Evolutionary conservation across 2,113 vertebrate species (phyloP).

Genomic region (Pelecanus crispus): DNA sequence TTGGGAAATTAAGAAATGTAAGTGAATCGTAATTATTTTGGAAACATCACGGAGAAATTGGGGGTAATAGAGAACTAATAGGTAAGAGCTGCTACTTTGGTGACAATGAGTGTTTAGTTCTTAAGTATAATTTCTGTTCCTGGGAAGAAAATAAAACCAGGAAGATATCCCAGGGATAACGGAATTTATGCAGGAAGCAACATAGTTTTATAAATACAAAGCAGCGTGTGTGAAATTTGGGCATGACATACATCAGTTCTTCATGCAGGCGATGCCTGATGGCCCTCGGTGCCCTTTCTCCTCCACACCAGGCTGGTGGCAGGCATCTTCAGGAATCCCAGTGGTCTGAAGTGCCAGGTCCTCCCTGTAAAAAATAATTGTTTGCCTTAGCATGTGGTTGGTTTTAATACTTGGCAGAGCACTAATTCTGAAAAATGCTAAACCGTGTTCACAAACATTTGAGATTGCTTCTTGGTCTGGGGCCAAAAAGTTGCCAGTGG

Average conservation of each 20-base stretch:
- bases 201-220: background rate
- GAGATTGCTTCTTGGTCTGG: background rate
- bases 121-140: background rate
- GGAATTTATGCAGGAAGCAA: background rate
- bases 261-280: background rate
- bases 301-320: background rate
- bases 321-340: background rate
- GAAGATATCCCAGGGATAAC: background rate
- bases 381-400: background rate
- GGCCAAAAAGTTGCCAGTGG: background rate
- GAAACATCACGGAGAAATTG: constrained; percentile 9
- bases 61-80: background rate
- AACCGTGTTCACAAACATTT: background rate
- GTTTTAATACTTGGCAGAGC: background rate
- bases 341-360: background rate
- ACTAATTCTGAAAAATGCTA: background rate
- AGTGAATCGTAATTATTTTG: constrained; percentile 18
- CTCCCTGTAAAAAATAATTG: background rate
- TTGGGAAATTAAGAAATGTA: constrained; percentile 39
- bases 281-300: background rate
- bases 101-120: background rate
- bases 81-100: background rate
- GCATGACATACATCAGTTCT: background rate
- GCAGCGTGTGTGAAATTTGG: background rate
- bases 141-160: background rate